Base-by-base conservation (phyloP, 1,140 invertebrate genomes). In the Frieseomelitta varia region DNA sequence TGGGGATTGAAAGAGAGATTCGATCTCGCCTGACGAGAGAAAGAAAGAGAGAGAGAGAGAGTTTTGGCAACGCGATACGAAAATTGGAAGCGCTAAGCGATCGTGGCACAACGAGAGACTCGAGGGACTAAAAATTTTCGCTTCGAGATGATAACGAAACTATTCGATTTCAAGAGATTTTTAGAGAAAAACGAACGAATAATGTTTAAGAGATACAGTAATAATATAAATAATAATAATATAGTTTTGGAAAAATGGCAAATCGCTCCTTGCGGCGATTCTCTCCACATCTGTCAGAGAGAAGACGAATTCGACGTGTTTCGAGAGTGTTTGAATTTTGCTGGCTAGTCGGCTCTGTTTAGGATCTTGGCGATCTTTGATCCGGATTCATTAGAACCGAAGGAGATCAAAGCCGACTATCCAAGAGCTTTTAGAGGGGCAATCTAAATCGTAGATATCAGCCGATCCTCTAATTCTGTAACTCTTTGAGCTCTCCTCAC, bases 381-480 rank as follows among this genome's bases (percentile, higher is more conserved):
- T 63, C 56, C 27, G 10, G 15, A 21, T 76, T 58, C 56, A 27
- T 76, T 76, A 27, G 39, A 55, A 30, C 4, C 1, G 15, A 21
- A 47, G n/a, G n/a, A n/a, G 56, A 47, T 76, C 74, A 76, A 76
- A 76, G 74, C 58, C 14, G 21, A 34, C 4, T 24, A 14, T 34
- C 12, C 11, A 4, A 21, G 30, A 51, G 56, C 56, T 61, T 30
- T 61, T 47, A 63, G 34, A 61, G 10, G 17, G 15, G 14, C 47
- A 63, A 75, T 75, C 55, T 39, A 75, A 58, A 75, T 61, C 56
- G 34, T 24, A 61, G 55, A 76, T 76, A 76, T 76, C 74, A 21
- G 47, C 47, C 21, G 34, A 39, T 76, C 19, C 74, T 30, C 17
- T 30, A 74, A 74, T 30, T 51, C 47, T 15, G 27, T 30, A 15